Evolutionary conservation across 2,888 invertebrate genomes (phyloP), one percentile per base, ranked within the genome.

Genomic region (Leucophenga maculata): DNA sequence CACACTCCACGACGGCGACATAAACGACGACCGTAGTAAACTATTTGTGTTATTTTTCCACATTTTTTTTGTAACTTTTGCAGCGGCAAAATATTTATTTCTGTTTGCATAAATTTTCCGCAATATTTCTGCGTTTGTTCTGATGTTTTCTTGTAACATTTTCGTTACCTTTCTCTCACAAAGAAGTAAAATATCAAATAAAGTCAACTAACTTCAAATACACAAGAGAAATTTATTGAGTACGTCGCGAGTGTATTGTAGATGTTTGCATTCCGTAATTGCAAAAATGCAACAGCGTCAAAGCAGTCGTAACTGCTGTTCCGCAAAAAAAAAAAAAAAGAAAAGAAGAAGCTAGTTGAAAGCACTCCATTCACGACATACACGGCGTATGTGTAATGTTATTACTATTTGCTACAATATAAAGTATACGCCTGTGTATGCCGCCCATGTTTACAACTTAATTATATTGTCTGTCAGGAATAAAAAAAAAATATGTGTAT

Each of bases 391-490:
- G 52, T 52, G 65, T 52, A 65, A 65, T 50, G n/a, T 26, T 26
- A 39, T 39, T 39, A n/a, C n/a, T n/a, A 39, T 39, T 8, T 39
- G 26, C 26, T 26, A 26, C 26, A 26, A 26, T 3, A 26, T 26
- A 26, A 39, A 11, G 39, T 8, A 39, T 39, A 26, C 26, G 26
- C 39, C 39, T 3, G 11, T 60, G n/a, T n/a, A n/a, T n/a, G 39
- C 14, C 26, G 26, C 26, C 50, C 11, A 69, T 69, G 77, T 55
- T 44, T 46, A 39, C 62, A 69, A 73, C 73, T 80, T 77, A 81
- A 78, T 78, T 71, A 73, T 66, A 73, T 73, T 75, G 72, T 72
- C 68, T 70, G 60, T 50, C 64, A 16, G 71, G 70, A 72, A 71
- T 68, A 72, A 77, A 74, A 68, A 59, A 52, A 39, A 39, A 39